Percentiles rank a stretch among this genome's conserved stretches.
Conservation (phyloP, 2,113 vertebrate species). For the Thunnus maccoyii region DNA sequence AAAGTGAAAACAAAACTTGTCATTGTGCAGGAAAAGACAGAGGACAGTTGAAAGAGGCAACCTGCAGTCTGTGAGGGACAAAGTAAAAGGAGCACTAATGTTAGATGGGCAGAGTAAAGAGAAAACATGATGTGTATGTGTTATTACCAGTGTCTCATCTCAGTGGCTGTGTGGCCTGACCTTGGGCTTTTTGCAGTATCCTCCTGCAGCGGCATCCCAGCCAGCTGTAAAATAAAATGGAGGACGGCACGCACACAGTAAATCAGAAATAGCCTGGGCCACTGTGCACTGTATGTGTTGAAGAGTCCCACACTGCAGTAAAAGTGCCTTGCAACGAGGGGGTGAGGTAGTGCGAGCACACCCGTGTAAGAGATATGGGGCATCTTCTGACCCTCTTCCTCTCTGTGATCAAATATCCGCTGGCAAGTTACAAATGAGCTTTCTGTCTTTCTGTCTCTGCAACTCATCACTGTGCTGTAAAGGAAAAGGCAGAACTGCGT, state of each 20-base stretch:
- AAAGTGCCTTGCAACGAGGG: constrained; percentile 52
- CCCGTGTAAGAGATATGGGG: constrained; percentile 34
- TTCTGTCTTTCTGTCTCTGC: neutral
- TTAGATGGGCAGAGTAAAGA: constrained; percentile 19
- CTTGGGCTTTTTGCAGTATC: constrained; percentile 79
- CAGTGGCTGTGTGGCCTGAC: constrained; percentile 73
- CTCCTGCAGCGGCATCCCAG: constrained; percentile 75
- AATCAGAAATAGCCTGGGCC: constrained; percentile 79
- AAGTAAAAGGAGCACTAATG: constrained; percentile 37
- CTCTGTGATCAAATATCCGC: constrained; percentile 54
- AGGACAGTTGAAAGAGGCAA: constrained; percentile 8
- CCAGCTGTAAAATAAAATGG: constrained; percentile 85
- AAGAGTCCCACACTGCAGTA: constrained; percentile 69
- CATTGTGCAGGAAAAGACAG: constrained; percentile 22
- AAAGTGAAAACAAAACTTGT: neutral
- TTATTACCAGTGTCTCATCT: constrained; percentile 64
- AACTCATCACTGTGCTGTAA: constrained; percentile 1
- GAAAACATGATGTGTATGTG: constrained; percentile 50
- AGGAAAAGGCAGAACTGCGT: constrained; percentile 1
- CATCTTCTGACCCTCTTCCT: constrained; percentile 40
- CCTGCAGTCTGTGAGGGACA: constrained; percentile 17
- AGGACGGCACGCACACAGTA: constrained; percentile 77
- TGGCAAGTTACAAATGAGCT: constrained; percentile 54
- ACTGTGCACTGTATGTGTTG: constrained; percentile 66
- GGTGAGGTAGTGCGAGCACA: constrained; percentile 22